Percentiles rank a stretch among this genome's conserved stretches.
Evolutionary conservation across 2,888 invertebrate genomes (phyloP).

Genomic region (Empis stercorea): DNA sequence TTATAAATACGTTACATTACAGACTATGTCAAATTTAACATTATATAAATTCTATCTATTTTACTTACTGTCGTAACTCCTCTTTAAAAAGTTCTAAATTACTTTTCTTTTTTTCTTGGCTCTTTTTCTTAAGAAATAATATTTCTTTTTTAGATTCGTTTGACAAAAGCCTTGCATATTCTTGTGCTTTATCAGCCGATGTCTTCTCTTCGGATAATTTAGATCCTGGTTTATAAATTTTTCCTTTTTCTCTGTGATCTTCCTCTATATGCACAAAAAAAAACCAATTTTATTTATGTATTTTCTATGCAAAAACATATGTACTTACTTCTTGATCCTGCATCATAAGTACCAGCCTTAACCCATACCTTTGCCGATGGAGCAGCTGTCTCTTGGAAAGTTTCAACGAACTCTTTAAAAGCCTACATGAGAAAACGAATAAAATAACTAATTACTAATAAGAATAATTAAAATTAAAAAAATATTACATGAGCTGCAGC

Average conservation of each 20-base stretch:
- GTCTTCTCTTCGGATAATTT: constrained; percentile 51
- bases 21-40: too few relatives aligned
- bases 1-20: too few relatives aligned
- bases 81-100: constrained; percentile 97
- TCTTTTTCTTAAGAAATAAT: constrained; percentile 51
- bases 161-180: constrained; percentile 49
- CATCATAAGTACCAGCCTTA: constrained; percentile 94
- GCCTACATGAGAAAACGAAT: too few relatives aligned
- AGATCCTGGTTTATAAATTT: constrained; percentile 84
- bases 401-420: constrained; percentile 94
- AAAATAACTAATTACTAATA: too few relatives aligned
- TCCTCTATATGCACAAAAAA: constrained; percentile 65
- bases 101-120: constrained; percentile 82
- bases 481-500: constrained; percentile 73
- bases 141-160: constrained; percentile 52
- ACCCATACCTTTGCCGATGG: constrained; percentile 88
- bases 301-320: neutral
- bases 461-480: too few relatives aligned
- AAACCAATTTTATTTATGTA: neutral
- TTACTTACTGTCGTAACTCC: constrained; percentile 77
- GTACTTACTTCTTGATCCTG: constrained; percentile 72
- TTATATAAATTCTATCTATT: neutral
- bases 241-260: constrained; percentile 77
- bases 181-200: constrained; percentile 53
- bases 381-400: constrained; percentile 80